Conservation (phyloP, 2,888 invertebrate species). For the Aphodius sticticus region DNA sequence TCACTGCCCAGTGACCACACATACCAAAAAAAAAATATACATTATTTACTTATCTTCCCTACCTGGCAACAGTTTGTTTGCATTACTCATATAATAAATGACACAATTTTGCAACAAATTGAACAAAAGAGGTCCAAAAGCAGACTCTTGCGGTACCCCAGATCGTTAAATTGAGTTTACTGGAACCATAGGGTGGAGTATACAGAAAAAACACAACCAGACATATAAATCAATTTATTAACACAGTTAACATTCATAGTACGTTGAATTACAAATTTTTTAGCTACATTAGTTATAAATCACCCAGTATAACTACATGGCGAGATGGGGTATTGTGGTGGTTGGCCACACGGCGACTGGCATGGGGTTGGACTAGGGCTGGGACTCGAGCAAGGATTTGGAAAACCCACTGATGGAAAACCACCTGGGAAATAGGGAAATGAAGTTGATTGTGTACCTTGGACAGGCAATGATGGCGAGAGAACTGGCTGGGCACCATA, state of each 20-base stretch:
- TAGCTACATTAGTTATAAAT: neutral
- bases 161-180: too few species aligned
- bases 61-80: too few species aligned
- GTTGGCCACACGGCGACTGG: neutral
- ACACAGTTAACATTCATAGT: neutral
- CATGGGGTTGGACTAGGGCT: neutral
- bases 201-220: neutral
- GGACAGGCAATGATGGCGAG: neutral
- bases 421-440: neutral
- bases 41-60: conserved; percentile 37
- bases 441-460: neutral
- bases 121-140: too few species aligned
- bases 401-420: neutral
- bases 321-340: neutral
- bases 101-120: too few species aligned
- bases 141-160: conserved; percentile 5
- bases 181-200: too few species aligned
- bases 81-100: too few species aligned
- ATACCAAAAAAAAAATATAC: conserved; percentile 12
- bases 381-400: neutral
- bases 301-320: neutral
- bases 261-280: neutral
- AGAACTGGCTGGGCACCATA: neutral
- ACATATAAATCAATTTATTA: neutral
- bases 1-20: conserved; percentile 35